Conservation (phyloP, 2,888 invertebrate species). For the Troides oblongomaculatus region DNA sequence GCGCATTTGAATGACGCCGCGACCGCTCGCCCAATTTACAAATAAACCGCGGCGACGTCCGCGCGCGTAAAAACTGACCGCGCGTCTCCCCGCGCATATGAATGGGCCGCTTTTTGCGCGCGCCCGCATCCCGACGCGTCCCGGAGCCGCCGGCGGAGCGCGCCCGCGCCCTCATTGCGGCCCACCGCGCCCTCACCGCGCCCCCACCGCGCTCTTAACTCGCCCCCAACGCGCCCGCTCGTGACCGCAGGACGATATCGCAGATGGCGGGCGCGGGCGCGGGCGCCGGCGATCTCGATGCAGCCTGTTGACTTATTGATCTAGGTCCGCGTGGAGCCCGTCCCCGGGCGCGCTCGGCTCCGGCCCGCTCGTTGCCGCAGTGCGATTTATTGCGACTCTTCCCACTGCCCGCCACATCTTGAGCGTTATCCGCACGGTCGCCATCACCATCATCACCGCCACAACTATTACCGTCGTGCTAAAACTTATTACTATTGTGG, state of each 20-base stretch:
- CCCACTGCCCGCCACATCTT: slow-evolving; percentile 7
- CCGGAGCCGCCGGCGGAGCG: neutral
- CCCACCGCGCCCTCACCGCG: neutral
- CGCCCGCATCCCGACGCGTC: neutral
- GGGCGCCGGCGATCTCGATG: slow-evolving; percentile 38
- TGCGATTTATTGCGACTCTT: slow-evolving; percentile 12
- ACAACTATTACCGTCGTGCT: slow-evolving; percentile 12
- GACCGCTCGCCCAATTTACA: slow-evolving; percentile 67
- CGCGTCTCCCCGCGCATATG: slow-evolving; percentile 68
- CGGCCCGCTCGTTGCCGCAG: slow-evolving; percentile 1
- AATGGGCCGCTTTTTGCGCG: slow-evolving; percentile 69
- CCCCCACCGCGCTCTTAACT: neutral
- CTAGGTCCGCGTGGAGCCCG: slow-evolving; percentile 50
- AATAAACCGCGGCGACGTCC: slow-evolving; percentile 76
- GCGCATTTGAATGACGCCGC: slow-evolving; percentile 71
- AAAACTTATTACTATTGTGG: no score
- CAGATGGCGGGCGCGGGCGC: slow-evolving; percentile 31
- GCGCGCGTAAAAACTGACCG: slow-evolving; percentile 70
- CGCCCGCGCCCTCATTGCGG: neutral
- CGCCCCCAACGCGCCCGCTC: no score
- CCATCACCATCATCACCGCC: neutral
- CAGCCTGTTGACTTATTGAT: slow-evolving; percentile 53
- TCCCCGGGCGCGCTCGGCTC: slow-evolving; percentile 7
- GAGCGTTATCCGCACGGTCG: slow-evolving; percentile 6
- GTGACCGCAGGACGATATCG: no score